A percentile compares a stretch with the other conserved stretches of the same genome.
Evolutionary conservation across 2,888 invertebrate species (phyloP).

Genomic region (Troides helena): DNA sequence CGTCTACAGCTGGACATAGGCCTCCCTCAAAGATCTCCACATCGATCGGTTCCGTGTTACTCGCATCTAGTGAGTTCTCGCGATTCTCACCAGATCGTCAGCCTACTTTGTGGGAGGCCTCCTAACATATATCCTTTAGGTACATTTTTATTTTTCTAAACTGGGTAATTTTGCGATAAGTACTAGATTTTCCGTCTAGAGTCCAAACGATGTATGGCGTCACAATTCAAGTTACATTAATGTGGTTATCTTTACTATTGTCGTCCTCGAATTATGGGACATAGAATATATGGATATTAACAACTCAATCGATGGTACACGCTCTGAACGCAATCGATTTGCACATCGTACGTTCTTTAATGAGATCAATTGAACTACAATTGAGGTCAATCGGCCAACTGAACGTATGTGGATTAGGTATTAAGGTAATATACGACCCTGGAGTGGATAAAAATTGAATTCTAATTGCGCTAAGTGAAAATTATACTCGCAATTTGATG

Average conservation of each 20-base stretch:
- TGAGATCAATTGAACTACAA: conserved; percentile 26
- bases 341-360: conserved; percentile 16
- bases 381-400: conserved; percentile 27
- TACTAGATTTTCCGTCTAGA: too few relatives aligned
- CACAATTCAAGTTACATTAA: too few relatives aligned
- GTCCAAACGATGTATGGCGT: too few relatives aligned
- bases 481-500: neutral
- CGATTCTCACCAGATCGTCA: too few relatives aligned
- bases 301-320: neutral
- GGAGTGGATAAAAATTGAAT: neutral
- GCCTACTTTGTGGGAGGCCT: too few relatives aligned
- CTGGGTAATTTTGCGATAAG: too few relatives aligned
- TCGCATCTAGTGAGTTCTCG: too few relatives aligned
- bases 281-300: neutral
- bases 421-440: conserved; percentile 1
- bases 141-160: too few relatives aligned
- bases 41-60: too few relatives aligned
- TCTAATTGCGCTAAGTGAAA: neutral
- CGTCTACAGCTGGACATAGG: too few relatives aligned
- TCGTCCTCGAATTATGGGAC: neutral
- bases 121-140: too few relatives aligned
- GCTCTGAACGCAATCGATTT: conserved; percentile 12
- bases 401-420: conserved; percentile 22
- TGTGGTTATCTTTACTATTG: neutral
- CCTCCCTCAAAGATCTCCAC: too few relatives aligned